Base-by-base conservation (phyloP, 1,140 invertebrate species). In the Caerostris darwini region DNA sequence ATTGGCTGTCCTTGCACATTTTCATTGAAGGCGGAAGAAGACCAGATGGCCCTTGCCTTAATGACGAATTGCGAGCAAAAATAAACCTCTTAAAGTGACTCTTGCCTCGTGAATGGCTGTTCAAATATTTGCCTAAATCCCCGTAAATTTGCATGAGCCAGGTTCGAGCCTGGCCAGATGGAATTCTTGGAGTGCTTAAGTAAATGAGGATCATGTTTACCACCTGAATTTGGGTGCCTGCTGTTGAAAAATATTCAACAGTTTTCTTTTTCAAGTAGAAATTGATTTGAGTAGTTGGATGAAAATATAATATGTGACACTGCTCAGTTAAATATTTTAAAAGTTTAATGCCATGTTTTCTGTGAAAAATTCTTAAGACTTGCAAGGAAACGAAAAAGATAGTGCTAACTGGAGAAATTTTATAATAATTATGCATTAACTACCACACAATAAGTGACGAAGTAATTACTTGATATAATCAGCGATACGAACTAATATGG, bases 61-160 rank as follows among this genome's bases (percentile, higher is more conserved):
- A 77, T 77, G 71, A 77, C 71, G 71, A 77, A 77, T 77, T 50
- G 34, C 19, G 71, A 77, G 34, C 71, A 77, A 77, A 77, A 77
- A 77, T 77, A 77, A 77, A 77, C 71, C 71, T 77, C 71, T 77
- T 50, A 34, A 77, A 77, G 50, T 34, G 19, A 34, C 50, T 5
- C 34, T 14, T 67, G 61, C 17, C 61, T 6, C 7, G 71, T 77
- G 71, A 77, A 77, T 77, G 50, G 71, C 50, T 77, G 50, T 50
- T 77, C 71, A 77, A 77, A 77, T 77, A 77, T 77, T 77, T 77
- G 71, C 71, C 5, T 10, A 12, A 77, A 77, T 77, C 71, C 34
- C 71, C 34, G 71, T 53, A 77, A 77, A 77, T 77, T 77, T 77
- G 71, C 71, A 77, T 77, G 53, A 77, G 53, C 71, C 34, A 77